Conservation (phyloP, 2,113 vertebrate species). For the Albula glossodonta region DNA sequence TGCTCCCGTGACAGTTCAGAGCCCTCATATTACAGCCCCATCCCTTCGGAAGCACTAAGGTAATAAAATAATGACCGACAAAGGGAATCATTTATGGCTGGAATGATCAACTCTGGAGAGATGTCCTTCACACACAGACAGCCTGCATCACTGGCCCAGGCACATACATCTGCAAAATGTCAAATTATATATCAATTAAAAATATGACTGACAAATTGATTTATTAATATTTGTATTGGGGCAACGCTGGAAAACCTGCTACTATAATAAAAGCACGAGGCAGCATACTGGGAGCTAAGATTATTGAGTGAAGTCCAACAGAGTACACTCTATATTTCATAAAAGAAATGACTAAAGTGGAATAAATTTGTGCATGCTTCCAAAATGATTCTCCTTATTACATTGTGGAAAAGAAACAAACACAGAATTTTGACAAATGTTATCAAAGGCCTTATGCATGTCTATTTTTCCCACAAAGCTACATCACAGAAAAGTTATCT, state of each 20-base stretch:
- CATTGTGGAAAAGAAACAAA: not conserved
- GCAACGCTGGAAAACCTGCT: not conserved
- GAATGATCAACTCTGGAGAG: not conserved
- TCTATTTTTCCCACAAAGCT: not conserved
- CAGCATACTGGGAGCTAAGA: not conserved
- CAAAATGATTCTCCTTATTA: not conserved
- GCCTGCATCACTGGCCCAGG: no score
- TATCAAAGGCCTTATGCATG: not conserved
- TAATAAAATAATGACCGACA: no score
- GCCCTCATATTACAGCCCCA: not conserved
- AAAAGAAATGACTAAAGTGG: not conserved
- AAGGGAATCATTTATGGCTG: not conserved
- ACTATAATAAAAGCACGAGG: not conserved
- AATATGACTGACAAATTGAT: not conserved
- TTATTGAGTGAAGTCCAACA: not conserved
- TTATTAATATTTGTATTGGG: not conserved
- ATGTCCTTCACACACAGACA: not conserved
- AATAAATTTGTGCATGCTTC: not conserved
- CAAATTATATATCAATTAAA: not conserved
- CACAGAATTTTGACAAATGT: not conserved
- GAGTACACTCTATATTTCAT: not conserved
- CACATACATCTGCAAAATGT: not conserved
- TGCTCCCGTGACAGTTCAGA: not conserved
- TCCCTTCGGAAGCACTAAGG: not conserved
- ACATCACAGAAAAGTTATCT: not conserved